Conservation (phyloP, 2,888 invertebrate species). For the Camptogramma bilineatum region DNA sequence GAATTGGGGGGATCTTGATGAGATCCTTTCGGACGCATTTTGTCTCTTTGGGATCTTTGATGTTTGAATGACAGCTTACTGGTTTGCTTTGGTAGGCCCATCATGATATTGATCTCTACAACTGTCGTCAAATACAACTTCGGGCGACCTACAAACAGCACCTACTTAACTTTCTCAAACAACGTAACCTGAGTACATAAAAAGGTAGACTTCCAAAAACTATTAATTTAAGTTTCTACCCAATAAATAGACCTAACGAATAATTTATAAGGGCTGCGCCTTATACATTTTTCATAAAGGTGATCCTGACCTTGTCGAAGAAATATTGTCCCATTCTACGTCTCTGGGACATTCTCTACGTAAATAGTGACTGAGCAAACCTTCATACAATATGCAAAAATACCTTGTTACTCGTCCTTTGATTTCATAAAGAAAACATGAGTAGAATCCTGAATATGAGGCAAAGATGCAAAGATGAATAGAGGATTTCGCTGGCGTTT, state of each 20-base stretch:
- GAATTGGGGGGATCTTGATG: too few relatives aligned
- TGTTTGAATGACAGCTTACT: too few relatives aligned
- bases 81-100: too few relatives aligned
- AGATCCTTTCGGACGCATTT: too few relatives aligned
- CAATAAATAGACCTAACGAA: background rate
- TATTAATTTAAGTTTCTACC: conserved; percentile 7
- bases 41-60: too few relatives aligned
- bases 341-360: conserved; percentile 15
- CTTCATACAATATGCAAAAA: conserved; percentile 32
- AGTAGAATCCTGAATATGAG: conserved; percentile 21
- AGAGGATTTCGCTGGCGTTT: conserved; percentile 6
- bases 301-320: conserved; percentile 15
- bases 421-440: conserved; percentile 31
- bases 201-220: background rate
- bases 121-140: too few relatives aligned
- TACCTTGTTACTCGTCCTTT: conserved; percentile 23
- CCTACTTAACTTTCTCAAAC: background rate
- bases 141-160: too few relatives aligned
- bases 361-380: conserved; percentile 15
- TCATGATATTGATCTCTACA: too few relatives aligned
- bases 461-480: conserved; percentile 15
- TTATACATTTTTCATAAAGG: conserved; percentile 7
- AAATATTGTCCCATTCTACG: conserved; percentile 15
- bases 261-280: background rate
- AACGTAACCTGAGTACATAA: background rate